phyloP scores from a whole-genome alignment of 2,797 vertebrate genomes.

The Vultur gryphus region DNA sequence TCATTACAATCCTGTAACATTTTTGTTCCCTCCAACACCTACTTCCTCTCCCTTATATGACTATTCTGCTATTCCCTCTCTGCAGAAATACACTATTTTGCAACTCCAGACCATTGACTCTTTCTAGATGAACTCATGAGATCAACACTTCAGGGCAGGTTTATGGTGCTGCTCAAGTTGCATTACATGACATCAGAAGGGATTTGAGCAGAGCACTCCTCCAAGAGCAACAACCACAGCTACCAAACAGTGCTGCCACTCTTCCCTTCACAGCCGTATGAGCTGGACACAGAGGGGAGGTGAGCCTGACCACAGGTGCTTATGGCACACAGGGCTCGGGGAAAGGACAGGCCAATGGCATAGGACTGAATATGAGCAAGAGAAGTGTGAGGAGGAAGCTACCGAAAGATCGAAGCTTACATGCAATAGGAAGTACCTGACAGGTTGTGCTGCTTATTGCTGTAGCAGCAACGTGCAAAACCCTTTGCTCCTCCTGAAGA shows the following conservation, averaged over 20 bases:
- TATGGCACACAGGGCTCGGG: neutral
- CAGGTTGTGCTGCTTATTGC: neutral
- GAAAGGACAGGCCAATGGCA: neutral
- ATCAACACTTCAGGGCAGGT: neutral
- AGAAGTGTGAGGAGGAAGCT: neutral
- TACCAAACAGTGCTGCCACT: neutral
- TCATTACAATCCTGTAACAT: neutral
- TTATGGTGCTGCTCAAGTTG: neutral
- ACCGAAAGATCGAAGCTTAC: neutral
- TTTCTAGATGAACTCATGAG: neutral
- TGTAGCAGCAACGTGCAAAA: neutral
- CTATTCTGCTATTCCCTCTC: neutral
- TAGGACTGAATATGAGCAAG: fast-evolving
- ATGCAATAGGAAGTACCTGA: neutral
- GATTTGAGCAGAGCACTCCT: neutral
- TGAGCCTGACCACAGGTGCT: neutral
- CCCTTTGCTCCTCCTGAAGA: neutral
- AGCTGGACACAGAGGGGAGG: neutral
- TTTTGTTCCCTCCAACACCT: neutral
- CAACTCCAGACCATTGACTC: neutral
- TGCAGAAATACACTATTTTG: neutral
- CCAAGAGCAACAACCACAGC: neutral
- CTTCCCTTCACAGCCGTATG: fast-evolving
- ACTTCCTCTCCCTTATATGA: neutral
- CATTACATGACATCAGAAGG: neutral